Evolutionary conservation across 2,113 vertebrate genomes (phyloP), one percentile per base, ranked within the genome.

Genomic region (Rhynchomys soricoides): DNA sequence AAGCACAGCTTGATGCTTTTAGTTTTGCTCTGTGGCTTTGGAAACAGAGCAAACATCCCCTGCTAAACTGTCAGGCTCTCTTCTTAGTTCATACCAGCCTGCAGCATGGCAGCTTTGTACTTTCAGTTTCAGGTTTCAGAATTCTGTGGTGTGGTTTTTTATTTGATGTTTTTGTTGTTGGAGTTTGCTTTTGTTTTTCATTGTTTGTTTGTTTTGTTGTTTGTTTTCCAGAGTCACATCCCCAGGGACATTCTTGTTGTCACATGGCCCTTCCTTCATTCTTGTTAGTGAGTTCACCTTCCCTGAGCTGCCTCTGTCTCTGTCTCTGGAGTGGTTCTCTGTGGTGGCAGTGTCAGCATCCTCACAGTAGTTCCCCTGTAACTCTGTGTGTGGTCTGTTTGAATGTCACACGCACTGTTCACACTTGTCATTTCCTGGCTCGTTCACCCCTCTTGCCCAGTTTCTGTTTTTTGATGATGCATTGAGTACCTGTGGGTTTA

Each of bases 391-490:
- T 2, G 24, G 12, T 89, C 73, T 73, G 3, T 92, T 92, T 1
- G 1, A 75, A 68, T 62, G 92, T 64, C 19, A 48, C 19, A 75
- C 64, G 17, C 22, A 40, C 48, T 16, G 22, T 74, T 40, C 45
- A 66, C 29, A 55, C 26, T 79, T 93, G 66, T 79, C 40, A 31
- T 34, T 59, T 62, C 21, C n/a, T 81, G 70, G 57, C 15, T 81
- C 43, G 90, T 83, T 52, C 40, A 21, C 21, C 22, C 45, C 77
- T 89, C 59, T 86, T 87, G 48, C 43, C 77, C n/a, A 40, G 16
- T 83, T 95, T 82, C 37, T 10, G n/a, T 86, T n/a, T 87, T 95
- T 68, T 59, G 45, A 48, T 75, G 64, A 62, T 88, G 64, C 15
- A 71, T 66, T n/a, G 91, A 81, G 52, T 92, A 40, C 31, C 62